Evolutionary conservation across 2,113 vertebrate species (phyloP).

Genomic region (Eolophus roseicapilla): DNA sequence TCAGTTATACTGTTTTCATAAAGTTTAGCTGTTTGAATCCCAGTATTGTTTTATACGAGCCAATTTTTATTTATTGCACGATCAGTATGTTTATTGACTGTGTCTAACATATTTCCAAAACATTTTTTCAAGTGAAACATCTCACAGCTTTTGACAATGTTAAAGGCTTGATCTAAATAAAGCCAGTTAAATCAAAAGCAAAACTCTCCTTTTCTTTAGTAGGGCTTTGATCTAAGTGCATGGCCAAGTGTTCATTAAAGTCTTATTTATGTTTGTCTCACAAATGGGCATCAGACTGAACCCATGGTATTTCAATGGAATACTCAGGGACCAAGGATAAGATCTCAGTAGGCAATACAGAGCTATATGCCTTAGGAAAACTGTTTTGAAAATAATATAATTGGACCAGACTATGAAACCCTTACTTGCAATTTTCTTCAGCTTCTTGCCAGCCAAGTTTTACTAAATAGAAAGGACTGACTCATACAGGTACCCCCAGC

Average conservation of each 20-base stretch:
- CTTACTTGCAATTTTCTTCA: background rate
- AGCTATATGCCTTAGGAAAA: background rate
- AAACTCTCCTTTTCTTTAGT: background rate
- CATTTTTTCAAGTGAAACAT: background rate
- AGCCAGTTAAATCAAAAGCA: background rate
- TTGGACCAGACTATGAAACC: background rate
- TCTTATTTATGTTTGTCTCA: background rate
- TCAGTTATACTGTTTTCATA: background rate
- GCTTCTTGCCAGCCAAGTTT: background rate
- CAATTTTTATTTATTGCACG: background rate
- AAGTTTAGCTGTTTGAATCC: background rate
- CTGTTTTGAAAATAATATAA: background rate
- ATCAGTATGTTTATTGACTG: background rate
- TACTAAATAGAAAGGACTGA: background rate
- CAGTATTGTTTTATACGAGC: background rate
- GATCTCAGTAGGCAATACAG: background rate
- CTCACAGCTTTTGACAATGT: background rate
- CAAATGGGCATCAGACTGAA: background rate
- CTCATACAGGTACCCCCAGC: fast-evolving
- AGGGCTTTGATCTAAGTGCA: background rate
- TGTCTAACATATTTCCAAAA: background rate
- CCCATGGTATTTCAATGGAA: background rate
- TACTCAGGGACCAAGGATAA: background rate
- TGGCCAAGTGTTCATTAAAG: background rate
- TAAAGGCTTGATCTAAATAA: background rate